Evolutionary conservation across 2,888 invertebrate species (phyloP), one percentile per base, ranked within the genome.

Genomic region (Drosophila maculinotata): DNA sequence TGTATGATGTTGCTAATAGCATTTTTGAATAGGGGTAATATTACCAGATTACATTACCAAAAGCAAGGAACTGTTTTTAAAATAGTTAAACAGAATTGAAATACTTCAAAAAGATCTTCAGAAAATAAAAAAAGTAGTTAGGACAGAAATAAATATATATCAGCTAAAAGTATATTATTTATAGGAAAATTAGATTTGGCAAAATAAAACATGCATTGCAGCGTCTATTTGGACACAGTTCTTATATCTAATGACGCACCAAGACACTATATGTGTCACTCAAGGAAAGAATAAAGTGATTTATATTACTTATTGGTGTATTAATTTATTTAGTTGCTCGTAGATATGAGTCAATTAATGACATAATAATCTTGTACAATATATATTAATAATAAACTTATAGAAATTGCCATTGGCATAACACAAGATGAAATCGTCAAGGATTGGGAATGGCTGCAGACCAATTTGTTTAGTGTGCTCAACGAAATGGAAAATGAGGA

Each of bases 391-490:
- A 17, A 20, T 31, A 3, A 12, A 31, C 31, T 20, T 20, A 10
- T 90, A 99, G 98, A 96, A 88, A 94, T 99, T 83, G 96, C 99
- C 7, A 96, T 96, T 89, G 97, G 97, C 9, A 93, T 97, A 84
- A 97, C 96, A 2, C 94, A 95, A 80, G 94, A 94, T 81, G 99
- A 99, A 89, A 98, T 99, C 57, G 92, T 95, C 20, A 94, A 95
- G 89, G 96, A 99, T 91, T 99, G 99, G 99, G 95, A 96, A 89
- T 99, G 98, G 98, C 92, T 99, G 10, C 95, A 97, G 84, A 93
- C 94, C 52, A 96, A 98, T 93, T 93, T 99, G 1, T 94, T 96
- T 87, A 94, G 94, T 58, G 97, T 97, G 2, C 92, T 99, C 35
- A 95, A 96, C 91, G 95, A 96, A 39, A 98, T 99, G 93, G 98